phyloP scores from a whole-genome alignment of 2,113 vertebrate species.

The Dasypus novemcinctus region DNA sequence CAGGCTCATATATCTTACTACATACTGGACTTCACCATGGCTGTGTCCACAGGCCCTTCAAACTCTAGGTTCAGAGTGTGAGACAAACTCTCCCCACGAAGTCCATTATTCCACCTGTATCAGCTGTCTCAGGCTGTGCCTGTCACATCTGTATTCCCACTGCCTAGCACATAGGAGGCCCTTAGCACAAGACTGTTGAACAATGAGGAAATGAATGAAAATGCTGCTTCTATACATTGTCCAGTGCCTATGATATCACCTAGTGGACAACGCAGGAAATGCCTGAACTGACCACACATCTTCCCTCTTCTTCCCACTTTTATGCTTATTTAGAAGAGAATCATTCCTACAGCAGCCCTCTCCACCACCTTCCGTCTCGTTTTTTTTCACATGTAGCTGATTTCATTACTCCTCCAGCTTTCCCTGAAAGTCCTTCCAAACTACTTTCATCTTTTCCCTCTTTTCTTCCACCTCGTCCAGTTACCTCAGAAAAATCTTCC shows the following conservation, averaged over 20 bases:
- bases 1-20: background rate
- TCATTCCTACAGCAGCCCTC: fast-evolving
- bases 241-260: background rate
- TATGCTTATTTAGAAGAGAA: background rate
- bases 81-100: background rate
- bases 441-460: background rate
- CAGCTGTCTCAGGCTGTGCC: background rate
- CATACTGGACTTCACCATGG: background rate
- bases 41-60: background rate
- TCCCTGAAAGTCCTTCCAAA: background rate
- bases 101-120: background rate
- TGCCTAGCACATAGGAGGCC: background rate
- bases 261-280: background rate
- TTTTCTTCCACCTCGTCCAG: background rate
- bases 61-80: background rate
- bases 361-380: background rate
- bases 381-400: background rate
- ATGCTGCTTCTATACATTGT: fast-evolving
- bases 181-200: background rate
- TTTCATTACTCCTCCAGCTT: background rate
- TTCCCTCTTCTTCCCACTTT: background rate
- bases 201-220: background rate
- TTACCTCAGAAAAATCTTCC: background rate
- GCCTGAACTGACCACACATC: fast-evolving
- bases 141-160: too few species aligned